Base-by-base conservation (phyloP, 2,113 vertebrate species). In the Atherinomorus stipes region DNA sequence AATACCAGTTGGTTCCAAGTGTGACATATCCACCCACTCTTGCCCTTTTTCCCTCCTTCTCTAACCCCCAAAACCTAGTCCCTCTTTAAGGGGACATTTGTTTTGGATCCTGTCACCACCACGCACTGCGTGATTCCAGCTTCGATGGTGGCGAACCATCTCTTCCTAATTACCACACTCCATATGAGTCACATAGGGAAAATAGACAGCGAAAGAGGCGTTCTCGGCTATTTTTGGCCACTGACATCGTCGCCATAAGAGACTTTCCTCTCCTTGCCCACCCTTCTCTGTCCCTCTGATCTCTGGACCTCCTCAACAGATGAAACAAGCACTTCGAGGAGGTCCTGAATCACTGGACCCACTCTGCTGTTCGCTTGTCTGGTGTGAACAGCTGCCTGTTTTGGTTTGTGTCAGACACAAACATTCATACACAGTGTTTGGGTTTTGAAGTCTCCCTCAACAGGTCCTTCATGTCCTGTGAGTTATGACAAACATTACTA, bases 401-500 rank as follows among this genome's bases (percentile, higher is more conserved):
- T 87, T 78, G 74, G 79, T 88, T 90, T 86, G 81, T 76, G 74
- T 85, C 81, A 81, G 56, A 70, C 74, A 77, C 78, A 89, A 63
- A 87, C 70, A 73, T 75, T 81, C 78, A 76, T 75, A 50, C 44
- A 50, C 52, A 45, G 52, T 70, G 81, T 85, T 85, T 74, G 72
- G 78, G 64, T 84, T 81, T 76, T 37, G 76, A 71, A 56, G 71
- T 64, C 58, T 67, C 69, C 74, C 76, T 71, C 74, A 16, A 68
- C 64, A 67, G 71, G 65, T 86, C 71, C 75, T 76, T 23, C 2
- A 78, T 64, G 89, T 86, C 80, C 70, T 87, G 79, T 85, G 93
- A 94, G 85, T 93, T 92, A 94, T 92, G 93, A 91, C 90, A 94
- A 90, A 89, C 83, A 13, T 93, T 94, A 87, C 89, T 92, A 86